Base-by-base conservation (phyloP, 2,113 vertebrate genomes). In the Acanthochromis polyacanthus region DNA sequence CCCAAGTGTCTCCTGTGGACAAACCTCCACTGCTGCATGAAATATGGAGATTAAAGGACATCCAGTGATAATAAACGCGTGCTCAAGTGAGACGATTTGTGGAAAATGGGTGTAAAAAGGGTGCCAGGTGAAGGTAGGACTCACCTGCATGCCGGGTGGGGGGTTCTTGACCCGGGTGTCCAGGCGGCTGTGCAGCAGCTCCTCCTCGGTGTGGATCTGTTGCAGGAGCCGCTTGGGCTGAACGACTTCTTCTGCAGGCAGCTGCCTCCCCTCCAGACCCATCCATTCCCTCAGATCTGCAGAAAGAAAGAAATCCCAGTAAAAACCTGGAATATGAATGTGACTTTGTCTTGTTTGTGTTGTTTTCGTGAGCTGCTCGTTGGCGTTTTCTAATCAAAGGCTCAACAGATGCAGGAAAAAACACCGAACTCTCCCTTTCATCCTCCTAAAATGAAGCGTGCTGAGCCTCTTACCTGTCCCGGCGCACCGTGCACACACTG, bases 221-320 rank as follows among this genome's bases (percentile, higher is more conserved):
- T 95, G 94, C 78, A 98, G 91, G 83, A 99, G 92, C 45, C 96
- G 90, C 87, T 95, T 96, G 86, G 98, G 98, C 87, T 95, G 93
- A n/a, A 95, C 96, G 71, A 96, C 74, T 71, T 97, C 94, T 11
- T 94, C 91, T 0, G 83, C 75, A 11, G 92, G 89, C 2, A 69
- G 78, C 59, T 82, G 80, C 30, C 81, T 83, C 45, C 78, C 76
- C 76, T 91, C 93, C 68, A 50, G 59, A 19, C 88, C 83, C 76
- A 57, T 32, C 83, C 88, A 85, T 63, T 75, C 89, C 79, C 76
- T 78, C 80, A 88, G 58, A 87, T 85, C 94, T 93, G 59, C 45
- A 70, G 62, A 17, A 4, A 22, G 36, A 30, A 2, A n/a, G 12
- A 19, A 1, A 8, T 10, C 7, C 17, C 9, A 51, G 20, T 1